Evolutionary conservation across 2,113 vertebrate genomes (phyloP), one percentile per base, ranked within the genome.

Genomic region (Melanocharis versteri): DNA sequence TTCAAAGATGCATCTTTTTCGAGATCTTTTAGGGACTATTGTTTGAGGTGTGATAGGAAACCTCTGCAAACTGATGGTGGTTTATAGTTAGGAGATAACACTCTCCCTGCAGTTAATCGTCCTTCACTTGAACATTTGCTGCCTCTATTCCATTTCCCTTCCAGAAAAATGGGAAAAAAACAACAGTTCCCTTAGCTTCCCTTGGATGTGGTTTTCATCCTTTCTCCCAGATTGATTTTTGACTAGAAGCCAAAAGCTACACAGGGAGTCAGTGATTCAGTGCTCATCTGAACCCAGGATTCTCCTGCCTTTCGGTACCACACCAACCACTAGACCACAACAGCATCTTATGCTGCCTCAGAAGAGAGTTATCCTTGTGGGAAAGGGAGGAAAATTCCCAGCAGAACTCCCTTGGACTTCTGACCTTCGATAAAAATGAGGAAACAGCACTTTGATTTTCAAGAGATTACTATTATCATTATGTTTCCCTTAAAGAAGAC

Each of bases 371-470:
- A 42, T 94, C 33, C 66, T 89, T 90, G 87, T 96, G 96, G 92
- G 94, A 96, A 96, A 96, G 86, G 80, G 92, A 96, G 94, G 76
- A 94, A 95, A 92, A 96, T 97, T 97, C 96, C 93, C 92, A 97
- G 96, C 83, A 96, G 83, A 95, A 87, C 92, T 96, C 90, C 80
- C 95, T 96, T 96, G 92, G 92, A 93, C 93, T 95, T 93, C 56
- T 96, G 96, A 96, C 96, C 96, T 78, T 82, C 0, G 6, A 82
- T 89, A 93, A 95, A 96, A 88, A 94, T 89, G 86, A 97, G 90
- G 86, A 93, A 96, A 89, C 44, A 68, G 50, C 61, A 57, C 83
- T 96, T 92, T 89, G 92, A 94, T 95, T 94, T 95, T 96, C 72
- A 69, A 88, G 88, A 96, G 56, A 96, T 95, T 94, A 69, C 50